Evolutionary conservation across 2,888 invertebrate species (phyloP).

Genomic region (Osmoderma eremita): DNA sequence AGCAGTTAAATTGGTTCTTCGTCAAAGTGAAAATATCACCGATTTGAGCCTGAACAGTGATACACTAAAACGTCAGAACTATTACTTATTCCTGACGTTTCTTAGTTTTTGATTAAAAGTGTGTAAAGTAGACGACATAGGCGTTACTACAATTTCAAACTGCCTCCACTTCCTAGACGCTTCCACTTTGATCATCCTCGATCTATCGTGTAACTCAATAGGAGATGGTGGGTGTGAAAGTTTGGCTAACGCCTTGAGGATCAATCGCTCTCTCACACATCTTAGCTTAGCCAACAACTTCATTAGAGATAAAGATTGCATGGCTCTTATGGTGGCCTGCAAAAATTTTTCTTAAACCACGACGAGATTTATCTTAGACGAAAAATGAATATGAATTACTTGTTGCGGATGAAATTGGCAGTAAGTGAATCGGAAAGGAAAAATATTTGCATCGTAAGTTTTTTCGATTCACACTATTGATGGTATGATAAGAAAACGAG

Average conservation of each 20-base stretch:
- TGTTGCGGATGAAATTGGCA: slow-evolving; percentile 16
- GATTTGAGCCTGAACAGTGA: slow-evolving; percentile 60
- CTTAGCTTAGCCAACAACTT: slow-evolving; percentile 57
- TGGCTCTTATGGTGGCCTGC: slow-evolving; percentile 49
- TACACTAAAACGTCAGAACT: slow-evolving; percentile 57
- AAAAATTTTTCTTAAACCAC: slow-evolving; percentile 55
- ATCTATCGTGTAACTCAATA: slow-evolving; percentile 60
- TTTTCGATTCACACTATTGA: no score
- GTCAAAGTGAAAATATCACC: slow-evolving; percentile 50
- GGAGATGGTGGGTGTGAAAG: slow-evolving; percentile 55
- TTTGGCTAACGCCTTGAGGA: slow-evolving; percentile 57
- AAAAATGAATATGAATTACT: slow-evolving; percentile 44
- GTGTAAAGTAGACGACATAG: slow-evolving; percentile 57
- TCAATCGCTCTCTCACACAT: slow-evolving; percentile 54
- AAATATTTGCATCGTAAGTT: background rate
- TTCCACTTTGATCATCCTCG: slow-evolving; percentile 54
- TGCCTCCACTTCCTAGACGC: slow-evolving; percentile 51
- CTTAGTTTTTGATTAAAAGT: slow-evolving; percentile 55
- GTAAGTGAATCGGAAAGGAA: slow-evolving; percentile 4
- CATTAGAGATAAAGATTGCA: slow-evolving; percentile 53
- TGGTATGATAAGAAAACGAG: background rate
- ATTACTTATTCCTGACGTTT: slow-evolving; percentile 55
- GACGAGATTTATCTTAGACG: slow-evolving; percentile 57
- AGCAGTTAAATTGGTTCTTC: slow-evolving; percentile 53
- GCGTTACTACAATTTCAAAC: slow-evolving; percentile 52